Percentiles rank a stretch among this genome's conserved stretches.
Conservation (phyloP, 1,140 invertebrate genomes). For the Eubasilissa regina region DNA sequence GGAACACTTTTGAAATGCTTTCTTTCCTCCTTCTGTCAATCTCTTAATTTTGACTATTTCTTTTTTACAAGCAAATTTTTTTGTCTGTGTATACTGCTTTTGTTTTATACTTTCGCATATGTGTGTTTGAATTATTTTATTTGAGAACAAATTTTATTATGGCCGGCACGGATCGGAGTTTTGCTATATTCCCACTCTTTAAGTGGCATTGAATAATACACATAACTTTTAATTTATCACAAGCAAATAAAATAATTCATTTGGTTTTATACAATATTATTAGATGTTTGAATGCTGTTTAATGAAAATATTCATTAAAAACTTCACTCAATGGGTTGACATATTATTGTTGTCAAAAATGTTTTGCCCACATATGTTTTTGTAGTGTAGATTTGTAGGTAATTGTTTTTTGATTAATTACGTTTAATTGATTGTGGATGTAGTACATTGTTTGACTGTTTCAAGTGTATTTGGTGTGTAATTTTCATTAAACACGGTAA, state of each 20-base stretch:
- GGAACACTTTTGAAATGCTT: conserved; percentile 16
- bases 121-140: conserved; percentile 8
- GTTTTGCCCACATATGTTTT: too few relatives aligned
- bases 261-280: not conserved
- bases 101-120: conserved; percentile 32
- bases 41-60: conserved; percentile 11
- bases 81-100: conserved; percentile 27
- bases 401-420: too few relatives aligned
- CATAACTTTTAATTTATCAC: not conserved
- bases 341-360: too few relatives aligned
- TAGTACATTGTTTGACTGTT: too few relatives aligned
- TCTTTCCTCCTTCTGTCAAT: conserved; percentile 18
- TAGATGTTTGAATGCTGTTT: not conserved
- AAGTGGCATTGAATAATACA: not conserved
- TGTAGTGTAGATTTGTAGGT: too few relatives aligned
- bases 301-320: not conserved
- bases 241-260: not conserved
- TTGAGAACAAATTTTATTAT: too few relatives aligned
- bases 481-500: too few relatives aligned
- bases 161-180: too few relatives aligned
- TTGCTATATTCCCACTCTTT: too few relatives aligned
- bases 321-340: too few relatives aligned
- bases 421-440: too few relatives aligned
- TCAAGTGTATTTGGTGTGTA: too few relatives aligned
- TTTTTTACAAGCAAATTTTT: conserved; percentile 7